Percentiles rank a stretch among this genome's conserved stretches.
phyloP scores from a whole-genome alignment of 2,888 invertebrate genomes.

The Cryptus armator region DNA sequence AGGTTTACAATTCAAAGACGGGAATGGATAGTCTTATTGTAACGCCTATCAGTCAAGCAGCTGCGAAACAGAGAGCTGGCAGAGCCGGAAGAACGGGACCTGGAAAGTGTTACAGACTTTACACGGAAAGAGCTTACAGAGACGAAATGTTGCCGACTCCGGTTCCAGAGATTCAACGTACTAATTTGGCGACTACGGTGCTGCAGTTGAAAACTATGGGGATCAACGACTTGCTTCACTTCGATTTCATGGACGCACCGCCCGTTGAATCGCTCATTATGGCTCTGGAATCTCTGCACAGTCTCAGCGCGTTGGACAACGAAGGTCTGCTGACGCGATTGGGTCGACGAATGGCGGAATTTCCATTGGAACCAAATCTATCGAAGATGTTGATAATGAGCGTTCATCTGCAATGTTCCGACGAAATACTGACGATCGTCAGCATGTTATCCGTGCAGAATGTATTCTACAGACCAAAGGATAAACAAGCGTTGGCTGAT shows the following conservation, averaged over 20 bases:
- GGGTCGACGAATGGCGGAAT: slow-evolving; percentile 98
- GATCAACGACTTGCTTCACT: slow-evolving; percentile 98
- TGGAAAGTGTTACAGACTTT: slow-evolving; percentile 98
- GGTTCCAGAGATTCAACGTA: slow-evolving; percentile 99
- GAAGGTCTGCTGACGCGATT: slow-evolving; percentile 94
- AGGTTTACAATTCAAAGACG: slow-evolving; percentile 98
- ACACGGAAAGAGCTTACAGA: slow-evolving; percentile 98
- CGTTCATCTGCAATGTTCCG: slow-evolving; percentile 98
- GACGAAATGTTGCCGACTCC: slow-evolving; percentile 99
- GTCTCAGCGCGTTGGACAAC: slow-evolving; percentile 97
- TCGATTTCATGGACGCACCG: slow-evolving; percentile 99
- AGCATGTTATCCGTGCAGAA: slow-evolving; percentile 99
- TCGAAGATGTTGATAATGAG: slow-evolving; percentile 99
- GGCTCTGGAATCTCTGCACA: slow-evolving; percentile 98
- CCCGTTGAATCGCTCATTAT: slow-evolving; percentile 99
- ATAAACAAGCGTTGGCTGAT: slow-evolving; percentile 98
- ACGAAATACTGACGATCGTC: slow-evolving; percentile 99
- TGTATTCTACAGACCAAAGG: slow-evolving; percentile 97
- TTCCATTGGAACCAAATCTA: slow-evolving; percentile 98
- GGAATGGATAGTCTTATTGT: slow-evolving; percentile 99
- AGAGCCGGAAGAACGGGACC: slow-evolving; percentile 99
- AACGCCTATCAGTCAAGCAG: slow-evolving; percentile 99
- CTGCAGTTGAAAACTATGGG: slow-evolving; percentile 99
- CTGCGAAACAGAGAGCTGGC: slow-evolving; percentile 97
- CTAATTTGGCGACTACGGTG: slow-evolving; percentile 99